Conservation (phyloP, 2,113 vertebrate genomes). For the Diadophis punctatus region DNA sequence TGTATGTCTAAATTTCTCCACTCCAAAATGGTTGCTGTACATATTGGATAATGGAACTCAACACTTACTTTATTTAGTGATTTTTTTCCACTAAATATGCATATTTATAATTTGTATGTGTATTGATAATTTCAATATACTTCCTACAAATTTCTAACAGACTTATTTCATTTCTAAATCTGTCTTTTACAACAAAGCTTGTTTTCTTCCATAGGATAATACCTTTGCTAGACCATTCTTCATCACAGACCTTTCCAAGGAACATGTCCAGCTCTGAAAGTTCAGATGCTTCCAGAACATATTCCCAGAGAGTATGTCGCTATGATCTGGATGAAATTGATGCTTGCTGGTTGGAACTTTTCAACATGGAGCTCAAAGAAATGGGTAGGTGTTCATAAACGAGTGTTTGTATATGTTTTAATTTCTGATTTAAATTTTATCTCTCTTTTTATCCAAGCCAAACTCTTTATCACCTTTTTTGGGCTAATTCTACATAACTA, state of each 20-base stretch:
- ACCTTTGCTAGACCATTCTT: slow-evolving; percentile 64
- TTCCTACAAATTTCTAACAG: neutral
- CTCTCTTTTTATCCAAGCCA: neutral
- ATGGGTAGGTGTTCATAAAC: slow-evolving; percentile 75
- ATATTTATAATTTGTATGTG: neutral
- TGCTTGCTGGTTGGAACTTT: slow-evolving; percentile 89
- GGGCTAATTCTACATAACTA: neutral
- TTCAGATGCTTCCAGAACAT: slow-evolving; percentile 69
- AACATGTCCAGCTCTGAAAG: slow-evolving; percentile 54
- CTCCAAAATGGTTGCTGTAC: neutral
- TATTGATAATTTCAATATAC: neutral
- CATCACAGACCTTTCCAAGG: slow-evolving; percentile 46
- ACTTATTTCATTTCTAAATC: neutral
- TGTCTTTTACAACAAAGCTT: neutral
- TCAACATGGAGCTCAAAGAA: slow-evolving; percentile 89
- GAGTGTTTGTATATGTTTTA: neutral
- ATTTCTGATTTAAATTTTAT: neutral
- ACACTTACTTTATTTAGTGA: neutral
- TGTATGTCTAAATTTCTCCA: neutral
- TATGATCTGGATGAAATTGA: slow-evolving; percentile 97
- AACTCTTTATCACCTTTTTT: neutral
- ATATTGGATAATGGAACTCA: neutral
- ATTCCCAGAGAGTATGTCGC: slow-evolving; percentile 76
- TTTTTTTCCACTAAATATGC: neutral
- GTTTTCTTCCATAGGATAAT: slow-evolving; percentile 64